Percentiles rank a stretch among this genome's conserved stretches.
Conservation (phyloP, 2,797 vertebrate genomes). For the Urocyon cinereoargenteus region DNA sequence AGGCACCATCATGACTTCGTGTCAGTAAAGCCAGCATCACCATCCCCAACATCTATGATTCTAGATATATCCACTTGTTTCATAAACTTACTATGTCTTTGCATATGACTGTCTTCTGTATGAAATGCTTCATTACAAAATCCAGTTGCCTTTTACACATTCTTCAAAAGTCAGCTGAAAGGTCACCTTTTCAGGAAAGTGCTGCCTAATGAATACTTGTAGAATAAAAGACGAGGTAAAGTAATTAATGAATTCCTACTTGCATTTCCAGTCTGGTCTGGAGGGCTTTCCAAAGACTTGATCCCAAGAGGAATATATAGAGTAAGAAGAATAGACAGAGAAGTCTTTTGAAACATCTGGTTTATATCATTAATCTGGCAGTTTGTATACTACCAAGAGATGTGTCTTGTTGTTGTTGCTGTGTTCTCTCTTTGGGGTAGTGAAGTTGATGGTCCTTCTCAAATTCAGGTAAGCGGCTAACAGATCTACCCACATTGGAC, state of each 20-base stretch:
- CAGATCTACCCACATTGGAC: not conserved
- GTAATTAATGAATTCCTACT: not conserved
- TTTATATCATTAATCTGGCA: not conserved
- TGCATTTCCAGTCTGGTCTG: not conserved
- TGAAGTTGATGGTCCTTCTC: not conserved
- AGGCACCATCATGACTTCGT: not conserved
- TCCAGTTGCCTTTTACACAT: not conserved
- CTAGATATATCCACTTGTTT: not conserved
- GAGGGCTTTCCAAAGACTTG: not conserved
- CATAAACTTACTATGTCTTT: not conserved
- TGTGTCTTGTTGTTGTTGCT: not conserved
- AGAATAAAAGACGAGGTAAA: not conserved
- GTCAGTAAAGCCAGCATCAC: not conserved
- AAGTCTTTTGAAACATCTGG: not conserved
- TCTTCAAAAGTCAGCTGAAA: not conserved
- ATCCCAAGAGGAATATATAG: not conserved
- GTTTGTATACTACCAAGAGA: not conserved
- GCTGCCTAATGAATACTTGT: not conserved
- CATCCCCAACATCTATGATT: not conserved
- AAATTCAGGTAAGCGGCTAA: not conserved
- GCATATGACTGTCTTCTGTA: no score
- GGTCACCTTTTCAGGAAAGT: not conserved
- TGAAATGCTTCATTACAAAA: not conserved
- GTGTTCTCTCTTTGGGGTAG: not conserved
- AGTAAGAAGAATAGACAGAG: not conserved